Conservation (phyloP, 2,888 invertebrate species). For the Cataglyphis cursor region DNA sequence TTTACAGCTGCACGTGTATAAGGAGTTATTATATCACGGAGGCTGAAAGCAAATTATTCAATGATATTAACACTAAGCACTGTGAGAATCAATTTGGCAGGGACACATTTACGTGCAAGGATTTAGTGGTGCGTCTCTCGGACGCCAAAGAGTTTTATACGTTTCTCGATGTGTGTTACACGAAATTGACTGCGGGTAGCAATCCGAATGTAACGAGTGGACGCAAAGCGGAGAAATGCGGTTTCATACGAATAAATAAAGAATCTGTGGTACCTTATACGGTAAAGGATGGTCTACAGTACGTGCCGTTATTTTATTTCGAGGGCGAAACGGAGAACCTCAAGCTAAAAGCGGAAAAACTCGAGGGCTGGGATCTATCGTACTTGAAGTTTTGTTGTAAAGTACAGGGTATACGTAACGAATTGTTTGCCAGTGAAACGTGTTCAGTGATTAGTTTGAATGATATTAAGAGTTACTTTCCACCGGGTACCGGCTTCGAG, state of each 20-base stretch:
- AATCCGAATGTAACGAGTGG: constrained; percentile 88
- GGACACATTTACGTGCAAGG: constrained; percentile 95
- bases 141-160: constrained; percentile 97
- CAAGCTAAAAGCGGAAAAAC: constrained; percentile 94
- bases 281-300: constrained; percentile 93
- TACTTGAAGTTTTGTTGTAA: constrained; percentile 98
- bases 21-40: constrained; percentile 97
- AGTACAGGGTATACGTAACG: constrained; percentile 96
- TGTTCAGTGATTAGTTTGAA: constrained; percentile 96
- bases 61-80: constrained; percentile 97
- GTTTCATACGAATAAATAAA: constrained; percentile 96
- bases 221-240: constrained; percentile 91
- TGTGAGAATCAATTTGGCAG: constrained; percentile 96
- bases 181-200: constrained; percentile 91
- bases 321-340: constrained; percentile 97
- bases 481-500: constrained; percentile 95
- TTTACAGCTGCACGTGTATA: constrained; percentile 96
- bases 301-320: constrained; percentile 96
- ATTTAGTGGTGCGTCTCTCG: constrained; percentile 94
- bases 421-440: constrained; percentile 96
- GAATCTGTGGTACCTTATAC: constrained; percentile 98
- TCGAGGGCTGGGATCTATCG: constrained; percentile 97
- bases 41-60: constrained; percentile 95
- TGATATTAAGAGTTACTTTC: constrained; percentile 96
- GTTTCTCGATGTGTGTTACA: constrained; percentile 96